Percentiles rank a stretch among this genome's conserved stretches.
These are phyloP conservation scores for Cheilosia impressa DNA, from an alignment of 2,888 invertebrate species.

Conservation along the genomic window DNA sequence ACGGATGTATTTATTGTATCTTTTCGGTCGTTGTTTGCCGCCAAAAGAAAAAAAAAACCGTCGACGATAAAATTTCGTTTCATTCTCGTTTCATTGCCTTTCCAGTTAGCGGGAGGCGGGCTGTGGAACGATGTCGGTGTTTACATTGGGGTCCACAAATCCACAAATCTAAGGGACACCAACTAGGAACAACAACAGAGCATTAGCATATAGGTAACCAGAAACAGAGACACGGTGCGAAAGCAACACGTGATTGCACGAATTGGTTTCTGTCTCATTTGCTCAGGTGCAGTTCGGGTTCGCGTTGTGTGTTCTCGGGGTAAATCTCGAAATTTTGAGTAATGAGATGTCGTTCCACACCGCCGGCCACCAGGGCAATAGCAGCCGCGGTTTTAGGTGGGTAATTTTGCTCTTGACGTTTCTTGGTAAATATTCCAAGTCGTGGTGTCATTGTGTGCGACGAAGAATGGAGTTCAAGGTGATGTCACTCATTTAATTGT, in stretches of 20 bases:
- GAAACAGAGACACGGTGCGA: conserved; percentile 9
- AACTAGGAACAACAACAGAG: background rate
- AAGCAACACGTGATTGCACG: conserved; percentile 55
- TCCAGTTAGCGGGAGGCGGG: background rate
- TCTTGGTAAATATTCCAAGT: conserved; percentile 32
- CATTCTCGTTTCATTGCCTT: conserved; percentile 56
- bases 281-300: conserved; percentile 23
- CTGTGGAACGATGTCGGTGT: background rate
- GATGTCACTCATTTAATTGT: no score
- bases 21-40: conserved; percentile 23
- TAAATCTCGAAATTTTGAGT: conserved; percentile 47
- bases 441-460: background rate
- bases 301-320: conserved; percentile 4
- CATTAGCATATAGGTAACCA: conserved; percentile 50
- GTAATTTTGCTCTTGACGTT: conserved; percentile 49
- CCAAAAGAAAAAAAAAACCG: conserved; percentile 24
- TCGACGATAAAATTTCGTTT: conserved; percentile 32
- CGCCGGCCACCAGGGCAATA: conserved; percentile 16
- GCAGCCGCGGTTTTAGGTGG: conserved; percentile 39
- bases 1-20: conserved; percentile 73
- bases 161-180: conserved; percentile 12
- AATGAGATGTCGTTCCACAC: conserved; percentile 57
- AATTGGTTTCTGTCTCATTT: conserved; percentile 65
- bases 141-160: conserved; percentile 5
- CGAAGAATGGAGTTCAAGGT: no score